These are phyloP conservation scores for Vidua chalybeata DNA, from an alignment of 2,113 vertebrate species.

Conservation along the genomic window DNA sequence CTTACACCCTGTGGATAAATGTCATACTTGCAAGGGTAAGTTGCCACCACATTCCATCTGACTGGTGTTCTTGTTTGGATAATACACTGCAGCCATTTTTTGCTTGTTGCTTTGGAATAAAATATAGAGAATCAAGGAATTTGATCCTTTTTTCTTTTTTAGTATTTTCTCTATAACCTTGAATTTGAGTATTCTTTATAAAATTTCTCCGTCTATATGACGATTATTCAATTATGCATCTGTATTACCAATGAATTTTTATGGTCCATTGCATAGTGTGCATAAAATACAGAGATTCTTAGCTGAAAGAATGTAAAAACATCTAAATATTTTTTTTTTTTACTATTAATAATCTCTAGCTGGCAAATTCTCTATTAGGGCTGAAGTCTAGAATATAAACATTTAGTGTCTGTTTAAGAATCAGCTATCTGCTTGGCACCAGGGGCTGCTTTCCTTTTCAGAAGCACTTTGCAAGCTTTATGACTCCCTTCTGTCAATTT, in stretches of 20 bases:
- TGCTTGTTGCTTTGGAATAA: not conserved
- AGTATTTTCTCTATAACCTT: not conserved
- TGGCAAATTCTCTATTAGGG: not conserved
- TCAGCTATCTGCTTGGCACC: not conserved
- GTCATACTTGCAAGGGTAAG: not conserved
- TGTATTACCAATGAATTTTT: not conserved
- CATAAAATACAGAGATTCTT: not conserved
- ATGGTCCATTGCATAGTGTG: not conserved
- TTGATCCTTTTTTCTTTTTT: not conserved
- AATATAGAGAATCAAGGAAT: not conserved
- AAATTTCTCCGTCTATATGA: not conserved
- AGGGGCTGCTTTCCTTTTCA: not conserved
- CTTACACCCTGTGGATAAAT: not conserved
- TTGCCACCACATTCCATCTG: not conserved
- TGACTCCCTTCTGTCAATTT: constrained; percentile 12
- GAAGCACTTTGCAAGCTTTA: constrained; percentile 19
- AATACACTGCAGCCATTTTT: not conserved
- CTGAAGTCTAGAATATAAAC: not conserved
- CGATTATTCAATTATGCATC: not conserved
- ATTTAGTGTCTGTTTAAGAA: constrained; percentile 28
- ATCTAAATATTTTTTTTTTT: not conserved
- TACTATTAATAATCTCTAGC: not conserved
- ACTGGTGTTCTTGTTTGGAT: not conserved
- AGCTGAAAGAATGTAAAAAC: not conserved
- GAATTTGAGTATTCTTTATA: not conserved